phyloP scores from a whole-genome alignment of 2,797 vertebrate genomes.

The Neosalanx taihuensis region DNA sequence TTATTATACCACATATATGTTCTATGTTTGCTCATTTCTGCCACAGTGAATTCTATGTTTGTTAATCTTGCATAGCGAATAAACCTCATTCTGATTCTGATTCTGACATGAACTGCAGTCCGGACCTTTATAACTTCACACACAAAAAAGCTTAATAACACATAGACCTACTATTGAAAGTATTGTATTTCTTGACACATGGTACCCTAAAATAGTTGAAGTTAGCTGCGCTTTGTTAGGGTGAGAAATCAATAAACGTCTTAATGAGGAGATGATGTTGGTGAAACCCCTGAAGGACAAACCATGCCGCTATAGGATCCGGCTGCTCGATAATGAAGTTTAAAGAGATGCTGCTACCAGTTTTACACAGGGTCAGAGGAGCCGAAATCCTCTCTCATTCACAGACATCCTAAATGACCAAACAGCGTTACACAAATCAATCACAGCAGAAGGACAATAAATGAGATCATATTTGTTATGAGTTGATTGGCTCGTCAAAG shows the following conservation, averaged over 20 bases:
- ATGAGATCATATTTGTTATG: neutral
- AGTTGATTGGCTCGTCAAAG: neutral
- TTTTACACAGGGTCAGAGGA: neutral
- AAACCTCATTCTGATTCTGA: too few relatives aligned
- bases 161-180: neutral
- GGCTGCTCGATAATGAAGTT: conserved; percentile 47
- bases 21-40: too few relatives aligned
- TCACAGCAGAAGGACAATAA: neutral
- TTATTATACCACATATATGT: too few relatives aligned
- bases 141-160: neutral
- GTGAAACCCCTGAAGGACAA: conserved; percentile 31
- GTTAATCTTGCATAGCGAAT: too few relatives aligned
- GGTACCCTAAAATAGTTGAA: neutral
- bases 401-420: neutral
- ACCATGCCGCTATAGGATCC: conserved; percentile 25
- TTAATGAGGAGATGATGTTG: conserved; percentile 13
- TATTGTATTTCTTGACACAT: conserved; percentile 2
- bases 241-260: conserved; percentile 27
- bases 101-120: neutral
- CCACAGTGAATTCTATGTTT: too few relatives aligned
- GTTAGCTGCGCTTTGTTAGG: neutral
- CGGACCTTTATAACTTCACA: neutral
- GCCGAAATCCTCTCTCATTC: neutral
- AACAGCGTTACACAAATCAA: conserved; percentile 3
- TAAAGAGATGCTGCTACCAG: conserved; percentile 39